Conservation (phyloP, 2,888 invertebrate species). For the Drosophila lacicola region DNA sequence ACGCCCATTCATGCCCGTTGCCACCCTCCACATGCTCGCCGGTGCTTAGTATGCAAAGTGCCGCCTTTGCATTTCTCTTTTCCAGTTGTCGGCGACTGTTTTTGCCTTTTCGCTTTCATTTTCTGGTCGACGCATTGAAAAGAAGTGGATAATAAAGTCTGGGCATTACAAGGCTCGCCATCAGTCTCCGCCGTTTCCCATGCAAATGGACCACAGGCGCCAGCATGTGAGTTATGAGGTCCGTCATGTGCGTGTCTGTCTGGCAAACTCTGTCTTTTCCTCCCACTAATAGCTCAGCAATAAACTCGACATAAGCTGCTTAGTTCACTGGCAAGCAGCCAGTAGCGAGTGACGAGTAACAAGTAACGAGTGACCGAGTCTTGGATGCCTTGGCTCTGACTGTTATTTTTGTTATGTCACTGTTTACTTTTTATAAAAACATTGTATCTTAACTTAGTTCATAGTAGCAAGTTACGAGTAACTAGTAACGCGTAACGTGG, state of each 20-base stretch:
- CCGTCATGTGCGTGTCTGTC: constrained; percentile 23
- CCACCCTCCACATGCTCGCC: constrained; percentile 13
- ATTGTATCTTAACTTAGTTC: not conserved
- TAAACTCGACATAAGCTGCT: constrained; percentile 11
- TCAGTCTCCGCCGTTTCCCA: constrained; percentile 11
- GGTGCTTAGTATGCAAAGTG: constrained; percentile 77
- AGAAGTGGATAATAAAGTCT: constrained; percentile 65
- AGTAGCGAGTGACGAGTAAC: constrained; percentile 2
- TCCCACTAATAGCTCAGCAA: constrained; percentile 1
- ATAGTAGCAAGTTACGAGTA: not conserved
- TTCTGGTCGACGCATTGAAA: constrained; percentile 50
- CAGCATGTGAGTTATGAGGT: constrained; percentile 59
- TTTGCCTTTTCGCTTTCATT: constrained; percentile 51
- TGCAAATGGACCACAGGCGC: constrained; percentile 48
- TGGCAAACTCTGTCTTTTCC: constrained; percentile 18
- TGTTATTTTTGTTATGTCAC: too few relatives aligned
- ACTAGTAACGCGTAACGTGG: not conserved
- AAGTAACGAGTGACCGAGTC: not conserved
- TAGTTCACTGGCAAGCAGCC: not conserved
- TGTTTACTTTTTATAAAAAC: too few relatives aligned
- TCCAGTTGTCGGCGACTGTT: constrained; percentile 30
- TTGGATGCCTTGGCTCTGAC: too few relatives aligned
- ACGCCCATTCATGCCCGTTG: not conserved
- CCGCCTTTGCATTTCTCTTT: constrained; percentile 45
- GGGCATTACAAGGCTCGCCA: constrained; percentile 14